Conservation (phyloP, 2,888 invertebrate species). For the Trimorus sp. region DNA sequence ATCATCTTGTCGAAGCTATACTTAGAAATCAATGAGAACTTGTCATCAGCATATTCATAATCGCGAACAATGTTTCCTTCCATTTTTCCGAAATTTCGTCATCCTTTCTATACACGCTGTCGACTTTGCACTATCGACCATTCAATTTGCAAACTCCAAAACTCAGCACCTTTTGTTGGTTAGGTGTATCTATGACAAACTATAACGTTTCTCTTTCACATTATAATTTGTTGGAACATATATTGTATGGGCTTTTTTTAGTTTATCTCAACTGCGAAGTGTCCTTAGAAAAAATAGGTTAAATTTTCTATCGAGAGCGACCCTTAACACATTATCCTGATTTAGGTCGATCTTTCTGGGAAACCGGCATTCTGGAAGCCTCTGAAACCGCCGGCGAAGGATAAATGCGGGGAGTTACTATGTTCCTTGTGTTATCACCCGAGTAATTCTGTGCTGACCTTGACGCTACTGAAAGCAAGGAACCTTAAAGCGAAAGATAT, state of each 20-base stretch:
- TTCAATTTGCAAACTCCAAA: no score
- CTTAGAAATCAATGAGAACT: slow-evolving; percentile 47
- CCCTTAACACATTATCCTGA: slow-evolving; percentile 25
- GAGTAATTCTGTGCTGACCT: slow-evolving; percentile 94
- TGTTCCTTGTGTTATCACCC: slow-evolving; percentile 98
- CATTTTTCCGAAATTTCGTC: no score
- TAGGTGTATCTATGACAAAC: no score
- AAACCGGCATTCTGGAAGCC: slow-evolving; percentile 98
- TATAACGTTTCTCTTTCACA: no score
- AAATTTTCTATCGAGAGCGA: no score
- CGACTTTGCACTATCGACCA: no score
- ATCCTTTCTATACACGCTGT: no score
- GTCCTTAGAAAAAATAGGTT: no score
- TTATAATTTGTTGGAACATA: no score
- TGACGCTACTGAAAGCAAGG: slow-evolving; percentile 95
- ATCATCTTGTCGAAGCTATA: slow-evolving; percentile 50
- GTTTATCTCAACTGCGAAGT: no score
- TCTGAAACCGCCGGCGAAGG: slow-evolving; percentile 94
- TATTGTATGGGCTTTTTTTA: no score
- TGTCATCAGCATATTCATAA: slow-evolving; percentile 47
- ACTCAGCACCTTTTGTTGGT: no score
- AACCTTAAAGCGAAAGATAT: slow-evolving; percentile 98
- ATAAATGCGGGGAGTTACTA: slow-evolving; percentile 95
- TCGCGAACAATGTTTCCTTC: not conserved
- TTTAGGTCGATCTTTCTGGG: slow-evolving; percentile 93